Percentiles rank a stretch among this genome's conserved stretches.
Evolutionary conservation across 1,140 invertebrate genomes (phyloP).

Genomic region (Xylocopa sonorina): DNA sequence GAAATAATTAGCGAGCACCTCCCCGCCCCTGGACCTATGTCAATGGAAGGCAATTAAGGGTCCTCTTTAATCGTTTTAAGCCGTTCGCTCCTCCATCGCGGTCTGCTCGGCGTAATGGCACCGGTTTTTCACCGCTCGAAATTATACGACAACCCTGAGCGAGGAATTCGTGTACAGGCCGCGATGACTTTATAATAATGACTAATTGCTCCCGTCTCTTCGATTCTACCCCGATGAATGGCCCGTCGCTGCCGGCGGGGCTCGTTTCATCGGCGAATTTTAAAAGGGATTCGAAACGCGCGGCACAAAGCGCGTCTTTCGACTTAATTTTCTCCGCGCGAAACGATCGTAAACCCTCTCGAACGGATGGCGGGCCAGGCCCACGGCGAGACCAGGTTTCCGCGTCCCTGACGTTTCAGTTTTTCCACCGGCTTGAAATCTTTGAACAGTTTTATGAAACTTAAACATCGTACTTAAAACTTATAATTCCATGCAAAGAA

Average conservation of each 20-base stretch:
- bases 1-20: constrained; percentile 17
- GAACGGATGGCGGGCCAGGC: not conserved
- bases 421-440: constrained; percentile 21
- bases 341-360: not conserved
- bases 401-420: constrained; percentile 22
- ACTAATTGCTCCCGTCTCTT: not conserved
- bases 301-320: not conserved
- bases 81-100: not conserved
- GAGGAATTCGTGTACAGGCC: not conserved
- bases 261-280: not conserved
- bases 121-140: not conserved
- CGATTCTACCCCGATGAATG: not conserved
- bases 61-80: constrained; percentile 36
- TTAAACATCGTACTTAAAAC: constrained; percentile 49
- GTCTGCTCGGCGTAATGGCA: constrained; percentile 13
- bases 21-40: constrained; percentile 3
- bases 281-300: not conserved
- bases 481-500: constrained; percentile 50
- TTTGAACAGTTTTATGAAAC: constrained; percentile 43
- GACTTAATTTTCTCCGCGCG: not conserved
- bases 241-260: not conserved
- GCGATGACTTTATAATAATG: constrained; percentile 9
- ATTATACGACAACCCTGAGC: not conserved
- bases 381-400: too few species aligned
- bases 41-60: constrained; percentile 42